A percentile compares a stretch with the other conserved stretches of the same genome.
phyloP scores from a whole-genome alignment of 2,888 invertebrate genomes.

The Ennomos fuscantarius region DNA sequence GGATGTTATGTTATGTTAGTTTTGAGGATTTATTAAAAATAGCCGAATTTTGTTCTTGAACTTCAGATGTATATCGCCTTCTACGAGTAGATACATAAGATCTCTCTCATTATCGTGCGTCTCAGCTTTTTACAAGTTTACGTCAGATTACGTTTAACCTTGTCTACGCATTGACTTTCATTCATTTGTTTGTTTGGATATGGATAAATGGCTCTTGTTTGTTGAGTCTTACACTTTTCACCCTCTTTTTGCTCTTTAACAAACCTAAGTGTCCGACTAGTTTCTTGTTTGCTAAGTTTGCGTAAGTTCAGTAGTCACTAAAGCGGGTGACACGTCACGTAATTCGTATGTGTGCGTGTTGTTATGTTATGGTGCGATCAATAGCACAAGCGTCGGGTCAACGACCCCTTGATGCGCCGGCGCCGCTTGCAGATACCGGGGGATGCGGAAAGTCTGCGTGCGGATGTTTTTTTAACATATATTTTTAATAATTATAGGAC shows the following conservation, averaged over 20 bases:
- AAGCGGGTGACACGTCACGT: constrained; percentile 37
- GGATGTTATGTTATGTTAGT: not conserved
- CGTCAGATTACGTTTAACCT: too few species aligned
- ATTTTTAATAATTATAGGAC: too few species aligned
- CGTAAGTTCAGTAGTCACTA: constrained; percentile 38
- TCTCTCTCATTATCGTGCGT: too few species aligned
- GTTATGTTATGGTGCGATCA: constrained; percentile 76
- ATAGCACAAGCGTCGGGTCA: constrained; percentile 79
- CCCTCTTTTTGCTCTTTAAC: not conserved
- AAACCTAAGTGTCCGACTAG: constrained; percentile 7
- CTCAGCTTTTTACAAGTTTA: too few species aligned
- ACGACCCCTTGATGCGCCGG: constrained; percentile 70
- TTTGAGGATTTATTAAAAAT: too few species aligned
- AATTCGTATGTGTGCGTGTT: constrained; percentile 57
- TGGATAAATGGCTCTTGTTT: too few species aligned
- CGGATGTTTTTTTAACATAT: constrained; percentile 42
- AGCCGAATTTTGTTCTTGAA: too few species aligned
- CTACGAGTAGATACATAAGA: too few species aligned
- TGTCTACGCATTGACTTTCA: too few species aligned
- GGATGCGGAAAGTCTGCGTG: constrained; percentile 60
- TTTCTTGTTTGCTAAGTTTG: constrained; percentile 23
- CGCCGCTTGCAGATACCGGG: constrained; percentile 69
- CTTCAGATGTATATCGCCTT: too few species aligned
- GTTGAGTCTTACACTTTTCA: too few species aligned
- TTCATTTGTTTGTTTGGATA: too few species aligned